Percentiles rank a stretch among this genome's conserved stretches.
phyloP scores from a whole-genome alignment of 2,888 invertebrate genomes.

The Epinotia nisella region DNA sequence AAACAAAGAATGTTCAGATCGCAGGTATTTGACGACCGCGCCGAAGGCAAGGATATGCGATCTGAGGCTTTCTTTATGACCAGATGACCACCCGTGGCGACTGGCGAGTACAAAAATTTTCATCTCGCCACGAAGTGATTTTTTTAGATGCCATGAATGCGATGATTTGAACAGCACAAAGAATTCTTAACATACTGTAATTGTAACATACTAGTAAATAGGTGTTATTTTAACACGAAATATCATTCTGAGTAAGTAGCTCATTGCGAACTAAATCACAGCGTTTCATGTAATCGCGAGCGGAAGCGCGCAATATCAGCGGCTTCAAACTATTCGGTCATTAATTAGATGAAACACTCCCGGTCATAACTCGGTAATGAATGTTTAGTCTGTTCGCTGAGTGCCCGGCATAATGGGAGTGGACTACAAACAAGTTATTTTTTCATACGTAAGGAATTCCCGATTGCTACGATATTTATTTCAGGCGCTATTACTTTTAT shows the following conservation, averaged over 20 bases:
- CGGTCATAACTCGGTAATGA: constrained; percentile 49
- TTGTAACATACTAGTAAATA: no score
- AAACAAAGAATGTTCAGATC: no score
- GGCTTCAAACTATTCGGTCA: constrained; percentile 30
- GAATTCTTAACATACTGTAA: no score
- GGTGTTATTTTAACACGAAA: neutral
- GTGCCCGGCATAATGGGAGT: constrained; percentile 47
- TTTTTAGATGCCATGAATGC: no score
- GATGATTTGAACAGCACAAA: no score
- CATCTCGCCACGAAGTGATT: no score
- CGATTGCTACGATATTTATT: constrained; percentile 18
- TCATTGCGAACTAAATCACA: neutral
- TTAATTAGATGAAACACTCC: constrained; percentile 39
- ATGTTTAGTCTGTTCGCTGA: constrained; percentile 66
- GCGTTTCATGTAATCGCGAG: neutral
- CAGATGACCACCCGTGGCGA: no score
- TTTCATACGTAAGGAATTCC: constrained; percentile 34
- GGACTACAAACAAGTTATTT: constrained; percentile 42
- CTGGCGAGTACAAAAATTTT: no score
- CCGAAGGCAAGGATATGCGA: no score
- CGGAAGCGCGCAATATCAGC: constrained; percentile 31
- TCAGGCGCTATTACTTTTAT: constrained; percentile 24
- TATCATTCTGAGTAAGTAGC: constrained; percentile 7
- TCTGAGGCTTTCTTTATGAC: no score
- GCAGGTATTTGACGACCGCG: no score